A percentile compares a stretch with the other conserved stretches of the same genome.
phyloP scores from a whole-genome alignment of 2,888 invertebrate species.

The Microplitis deprimator region DNA sequence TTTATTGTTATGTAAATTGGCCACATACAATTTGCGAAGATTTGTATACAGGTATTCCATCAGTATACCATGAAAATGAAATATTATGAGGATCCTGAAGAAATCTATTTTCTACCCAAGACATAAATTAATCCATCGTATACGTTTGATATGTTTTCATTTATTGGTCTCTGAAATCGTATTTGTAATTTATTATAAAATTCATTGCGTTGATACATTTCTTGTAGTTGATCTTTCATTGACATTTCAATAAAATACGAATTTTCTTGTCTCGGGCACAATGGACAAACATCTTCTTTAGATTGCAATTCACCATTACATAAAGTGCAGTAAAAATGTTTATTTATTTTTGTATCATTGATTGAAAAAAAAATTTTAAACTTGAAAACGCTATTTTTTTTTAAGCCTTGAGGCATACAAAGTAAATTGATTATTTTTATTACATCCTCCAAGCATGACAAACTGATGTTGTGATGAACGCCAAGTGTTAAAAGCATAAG shows the following conservation, averaged over 20 bases:
- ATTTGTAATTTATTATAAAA: slow-evolving; percentile 26
- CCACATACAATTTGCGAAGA: slow-evolving; percentile 29
- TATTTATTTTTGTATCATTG: neutral
- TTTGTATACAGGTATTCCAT: slow-evolving; percentile 31
- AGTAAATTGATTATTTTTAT: no score
- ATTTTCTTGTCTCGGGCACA: slow-evolving; percentile 22
- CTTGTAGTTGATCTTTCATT: slow-evolving; percentile 26
- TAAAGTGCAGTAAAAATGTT: slow-evolving; percentile 22
- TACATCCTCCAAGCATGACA: neutral
- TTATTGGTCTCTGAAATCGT: slow-evolving; percentile 8
- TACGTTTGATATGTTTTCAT: slow-evolving; percentile 26
- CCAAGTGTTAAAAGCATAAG: neutral
- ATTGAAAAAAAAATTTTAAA: slow-evolving; percentile 34
- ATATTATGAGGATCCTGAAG: slow-evolving; percentile 27
- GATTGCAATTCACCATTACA: neutral
- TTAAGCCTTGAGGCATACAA: neutral
- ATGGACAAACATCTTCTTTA: slow-evolving; percentile 18
- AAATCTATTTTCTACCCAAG: slow-evolving; percentile 9
- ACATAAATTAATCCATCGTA: slow-evolving; percentile 36
- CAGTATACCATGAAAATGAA: slow-evolving; percentile 35
- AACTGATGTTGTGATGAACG: neutral
- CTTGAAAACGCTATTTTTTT: slow-evolving; percentile 18
- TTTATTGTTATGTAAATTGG: slow-evolving; percentile 33
- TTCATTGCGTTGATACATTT: slow-evolving; percentile 18
- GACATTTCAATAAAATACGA: slow-evolving; percentile 36